Evolutionary conservation across 2,113 vertebrate species (phyloP), one percentile per base, ranked within the genome.

Genomic region (Genyomyrus donnyi): DNA sequence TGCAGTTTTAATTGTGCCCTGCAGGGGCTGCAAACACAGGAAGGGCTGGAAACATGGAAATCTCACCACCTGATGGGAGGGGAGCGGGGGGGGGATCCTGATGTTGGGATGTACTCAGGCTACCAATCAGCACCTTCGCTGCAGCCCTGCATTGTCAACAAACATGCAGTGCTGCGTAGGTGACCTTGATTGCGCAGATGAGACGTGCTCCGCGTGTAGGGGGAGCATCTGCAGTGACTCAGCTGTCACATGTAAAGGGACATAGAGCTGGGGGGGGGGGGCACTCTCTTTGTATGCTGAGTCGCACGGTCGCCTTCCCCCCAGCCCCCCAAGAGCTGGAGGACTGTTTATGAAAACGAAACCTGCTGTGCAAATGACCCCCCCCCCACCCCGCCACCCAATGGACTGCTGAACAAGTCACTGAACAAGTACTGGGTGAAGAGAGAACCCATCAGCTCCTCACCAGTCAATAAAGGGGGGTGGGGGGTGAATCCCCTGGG

Each of bases 1-100:
- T 94, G 91, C 91, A 89, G 88, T 93, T 93, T 94, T 94, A 94
- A 93, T 93, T 90, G 84, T 85, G 91, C 89, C 84, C 90, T 91
- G 90, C 85, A 90, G 89, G 35, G n/a, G 80, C 46, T 88, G 90
- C 58, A 89, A 66, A 56, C 42, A n/a, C 52, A 85, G 39, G 87
- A 39, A 80, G 21, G 21, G 83, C 42, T 83, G 90, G 80, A 88
- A 39, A 77, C 45, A 39, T 58, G 90, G 56, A 49, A 50, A 74
- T 42, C 45, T 11, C 90, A 87, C 49, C 6, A 35, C 83, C 89
- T 90, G 56, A 89, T 48, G 27, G 46, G 45, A 58, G 19, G 5
- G 42, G 27, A 48, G 3, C 2, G 15, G 3, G 49, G 1, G 17
- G 27, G 31, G 17, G 27, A 83, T 50, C 27, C 50, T 31, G 19